A percentile compares a stretch with the other conserved stretches of the same genome.
phyloP scores from a whole-genome alignment of 2,888 invertebrate genomes.

The Cylindroiulus punctatus region DNA sequence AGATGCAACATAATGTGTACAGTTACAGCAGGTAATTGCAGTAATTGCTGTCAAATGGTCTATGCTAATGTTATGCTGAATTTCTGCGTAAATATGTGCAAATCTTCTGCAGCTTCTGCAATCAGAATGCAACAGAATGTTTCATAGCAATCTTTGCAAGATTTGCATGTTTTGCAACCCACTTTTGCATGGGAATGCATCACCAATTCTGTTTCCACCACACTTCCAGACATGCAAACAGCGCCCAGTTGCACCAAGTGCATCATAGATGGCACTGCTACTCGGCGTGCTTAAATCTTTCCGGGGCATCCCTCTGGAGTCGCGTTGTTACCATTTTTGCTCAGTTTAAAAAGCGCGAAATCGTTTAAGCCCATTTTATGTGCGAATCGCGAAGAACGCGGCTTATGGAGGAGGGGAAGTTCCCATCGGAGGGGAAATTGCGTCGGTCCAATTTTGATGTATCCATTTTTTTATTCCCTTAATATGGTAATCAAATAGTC shows the following conservation, averaged over 20 bases:
- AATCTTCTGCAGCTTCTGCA: too few species aligned
- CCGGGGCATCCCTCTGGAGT: background rate
- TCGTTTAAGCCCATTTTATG: background rate
- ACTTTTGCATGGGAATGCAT: too few species aligned
- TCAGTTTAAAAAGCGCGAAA: background rate
- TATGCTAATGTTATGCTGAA: too few species aligned
- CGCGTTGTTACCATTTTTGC: background rate
- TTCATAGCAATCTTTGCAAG: too few species aligned
- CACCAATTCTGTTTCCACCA: too few species aligned
- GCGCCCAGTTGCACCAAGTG: background rate
- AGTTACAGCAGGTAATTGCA: too few species aligned
- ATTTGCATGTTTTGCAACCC: too few species aligned
- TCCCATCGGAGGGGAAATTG: background rate
- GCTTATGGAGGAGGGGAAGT: background rate
- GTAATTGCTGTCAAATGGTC: too few species aligned
- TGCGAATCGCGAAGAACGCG: background rate
- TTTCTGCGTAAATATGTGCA: too few species aligned
- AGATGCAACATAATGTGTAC: too few species aligned
- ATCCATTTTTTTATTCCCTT: conserved; percentile 36
- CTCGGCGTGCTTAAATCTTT: background rate
- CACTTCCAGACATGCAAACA: too few species aligned
- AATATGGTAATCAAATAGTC: conserved; percentile 42
- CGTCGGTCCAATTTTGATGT: background rate
- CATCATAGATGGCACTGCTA: background rate
- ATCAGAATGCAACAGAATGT: too few species aligned